Conservation (phyloP, 2,113 vertebrate genomes). For the Nannobrachium achirus region DNA sequence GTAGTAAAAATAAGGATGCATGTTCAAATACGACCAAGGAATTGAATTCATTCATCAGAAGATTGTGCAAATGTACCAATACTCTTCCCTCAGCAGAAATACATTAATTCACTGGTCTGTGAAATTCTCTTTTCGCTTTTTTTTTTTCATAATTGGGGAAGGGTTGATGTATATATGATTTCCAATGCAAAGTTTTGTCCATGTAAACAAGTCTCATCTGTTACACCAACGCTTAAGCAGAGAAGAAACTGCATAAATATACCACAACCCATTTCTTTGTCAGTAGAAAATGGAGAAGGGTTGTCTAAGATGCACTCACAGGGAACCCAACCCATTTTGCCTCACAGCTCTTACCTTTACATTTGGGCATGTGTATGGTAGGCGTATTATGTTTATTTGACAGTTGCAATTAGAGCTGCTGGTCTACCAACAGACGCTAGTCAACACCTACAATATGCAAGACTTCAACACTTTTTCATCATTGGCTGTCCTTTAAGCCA, state of each 20-base stretch:
- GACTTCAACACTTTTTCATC: too few relatives aligned
- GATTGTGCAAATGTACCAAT: not conserved
- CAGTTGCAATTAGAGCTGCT: slow-evolving; percentile 48
- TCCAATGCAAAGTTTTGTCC: not conserved
- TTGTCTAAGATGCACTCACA: slow-evolving; percentile 35
- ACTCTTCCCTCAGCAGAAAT: not conserved
- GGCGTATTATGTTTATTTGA: slow-evolving; percentile 59
- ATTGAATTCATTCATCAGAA: not conserved
- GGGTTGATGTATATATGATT: not conserved
- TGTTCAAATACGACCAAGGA: too few relatives aligned
- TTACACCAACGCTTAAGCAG: slow-evolving; percentile 1
- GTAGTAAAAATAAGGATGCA: too few relatives aligned
- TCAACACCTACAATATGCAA: too few relatives aligned
- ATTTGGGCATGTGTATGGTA: slow-evolving; percentile 33
- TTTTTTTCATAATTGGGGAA: slow-evolving; percentile 1
- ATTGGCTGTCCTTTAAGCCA: too few relatives aligned
- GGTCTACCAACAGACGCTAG: too few relatives aligned
- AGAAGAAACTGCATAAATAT: slow-evolving; percentile 17
- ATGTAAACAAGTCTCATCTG: not conserved
- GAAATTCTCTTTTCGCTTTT: slow-evolving; percentile 1
- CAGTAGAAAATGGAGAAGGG: slow-evolving; percentile 11
- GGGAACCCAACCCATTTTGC: slow-evolving; percentile 1
- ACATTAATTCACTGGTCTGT: slow-evolving; percentile 4
- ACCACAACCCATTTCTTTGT: slow-evolving; percentile 26
- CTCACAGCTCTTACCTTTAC: slow-evolving; percentile 23